Conservation (phyloP, 2,113 vertebrate species). For the Dipodomys ordii region DNA sequence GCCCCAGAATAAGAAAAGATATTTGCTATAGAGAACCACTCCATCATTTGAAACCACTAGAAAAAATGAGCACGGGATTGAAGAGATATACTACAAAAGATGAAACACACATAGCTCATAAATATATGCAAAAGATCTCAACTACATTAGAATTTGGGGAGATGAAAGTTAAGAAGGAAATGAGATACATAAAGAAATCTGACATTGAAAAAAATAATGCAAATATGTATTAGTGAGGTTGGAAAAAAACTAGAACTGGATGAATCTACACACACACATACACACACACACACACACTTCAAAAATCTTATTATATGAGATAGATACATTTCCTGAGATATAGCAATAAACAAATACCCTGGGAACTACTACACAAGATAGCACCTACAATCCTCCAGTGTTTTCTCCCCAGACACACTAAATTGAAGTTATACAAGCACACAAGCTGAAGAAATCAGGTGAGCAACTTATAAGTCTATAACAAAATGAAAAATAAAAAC, state of each 20-base stretch:
- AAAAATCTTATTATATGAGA: slow-evolving; percentile 38
- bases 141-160: slow-evolving; percentile 32
- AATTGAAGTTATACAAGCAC: neutral
- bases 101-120: slow-evolving; percentile 17
- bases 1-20: neutral
- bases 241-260: neutral
- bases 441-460: neutral
- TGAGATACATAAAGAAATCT: neutral
- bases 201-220: slow-evolving; percentile 42
- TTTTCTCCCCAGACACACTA: neutral
- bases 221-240: neutral
- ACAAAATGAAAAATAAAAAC: neutral
- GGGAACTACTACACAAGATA: neutral
- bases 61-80: slow-evolving; percentile 30
- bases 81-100: slow-evolving; percentile 42
- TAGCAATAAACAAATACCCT: neutral
- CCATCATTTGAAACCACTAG: slow-evolving; percentile 21
- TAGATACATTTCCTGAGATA: neutral
- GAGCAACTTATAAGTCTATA: neutral
- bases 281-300: neutral
- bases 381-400: neutral
- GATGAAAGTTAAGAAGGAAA: slow-evolving; percentile 30
- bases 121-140: slow-evolving; percentile 9
- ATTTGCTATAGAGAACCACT: slow-evolving; percentile 43
- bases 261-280: neutral